Percentiles rank a stretch among this genome's conserved stretches.
Conservation (phyloP, 2,888 invertebrate species). For the Seira sanloemensis region DNA sequence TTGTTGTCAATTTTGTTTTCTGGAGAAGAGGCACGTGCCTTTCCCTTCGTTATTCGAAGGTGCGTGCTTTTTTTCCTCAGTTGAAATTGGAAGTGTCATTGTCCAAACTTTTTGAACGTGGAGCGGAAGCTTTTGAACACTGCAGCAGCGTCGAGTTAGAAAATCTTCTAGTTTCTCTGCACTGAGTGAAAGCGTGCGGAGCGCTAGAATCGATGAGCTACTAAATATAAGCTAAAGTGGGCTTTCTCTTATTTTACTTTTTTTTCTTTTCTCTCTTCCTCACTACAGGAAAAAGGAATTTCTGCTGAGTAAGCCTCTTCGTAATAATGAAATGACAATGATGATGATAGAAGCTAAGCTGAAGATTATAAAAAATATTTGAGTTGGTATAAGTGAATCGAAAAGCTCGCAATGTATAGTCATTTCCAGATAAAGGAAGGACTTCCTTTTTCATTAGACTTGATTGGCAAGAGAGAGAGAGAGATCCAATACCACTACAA, state of each 20-base stretch:
- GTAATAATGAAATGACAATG: constrained; percentile 51
- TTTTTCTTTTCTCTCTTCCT: neutral
- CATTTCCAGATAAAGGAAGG: too few species aligned
- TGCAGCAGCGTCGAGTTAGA: too few species aligned
- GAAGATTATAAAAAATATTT: neutral
- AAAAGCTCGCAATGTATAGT: too few species aligned
- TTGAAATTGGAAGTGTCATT: neutral
- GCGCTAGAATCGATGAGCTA: too few species aligned
- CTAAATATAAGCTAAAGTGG: too few species aligned
- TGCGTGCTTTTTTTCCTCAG: neutral
- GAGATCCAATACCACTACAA: too few species aligned
- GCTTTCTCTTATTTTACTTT: neutral
- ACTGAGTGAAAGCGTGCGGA: too few species aligned
- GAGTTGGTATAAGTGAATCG: too few species aligned
- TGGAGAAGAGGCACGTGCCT: neutral
- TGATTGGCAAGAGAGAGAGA: too few species aligned
- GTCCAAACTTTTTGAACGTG: constrained; percentile 7
- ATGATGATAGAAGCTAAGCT: neutral
- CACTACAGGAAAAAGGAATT: neutral
- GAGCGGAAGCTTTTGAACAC: too few species aligned
- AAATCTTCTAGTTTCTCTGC: constrained; percentile 23
- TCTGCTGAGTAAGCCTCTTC: constrained; percentile 45
- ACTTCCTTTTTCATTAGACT: neutral
- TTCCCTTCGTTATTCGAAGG: neutral
- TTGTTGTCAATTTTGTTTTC: neutral